Evolutionary conservation across 2,113 vertebrate genomes (phyloP), one percentile per base, ranked within the genome.

Genomic region (Heteronetta atricapilla): DNA sequence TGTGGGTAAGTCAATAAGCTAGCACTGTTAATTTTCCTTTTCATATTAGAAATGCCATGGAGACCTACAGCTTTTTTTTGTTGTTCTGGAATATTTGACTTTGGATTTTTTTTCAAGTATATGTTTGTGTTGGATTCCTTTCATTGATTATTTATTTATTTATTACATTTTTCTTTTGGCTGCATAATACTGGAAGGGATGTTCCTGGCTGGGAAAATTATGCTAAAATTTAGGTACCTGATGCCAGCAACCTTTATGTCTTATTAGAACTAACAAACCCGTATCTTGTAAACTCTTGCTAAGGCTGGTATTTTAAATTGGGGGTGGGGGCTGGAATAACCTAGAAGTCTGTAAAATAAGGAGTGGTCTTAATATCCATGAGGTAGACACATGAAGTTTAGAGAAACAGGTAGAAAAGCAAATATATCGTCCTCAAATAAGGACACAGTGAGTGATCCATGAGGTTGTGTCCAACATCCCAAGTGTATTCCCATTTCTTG

Each of bases 1-100:
- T 34, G n/a, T 19, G 58, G 70, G 5, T 52, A 28, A 73, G n/a
- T 78, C 11, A 63, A 2, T 62, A 42, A 70, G 6, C 8, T 62
- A 15, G 28, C 9, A 23, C 42, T 72, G 31, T 11, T 70, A 1
- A 16, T 66, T 72, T 56, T 42, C 14, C 3, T 80, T 81, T 82
- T 60, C 10, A 2, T 62, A 11, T 33, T 46, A 82, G 40, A 70
- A 89, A 63, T 81, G 8, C 13, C 7, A 44, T 1, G 4, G 44
- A 78, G 10, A 40, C 4, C 4, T 66, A 11, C 0, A 1, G 4
- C 38, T 23, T 14, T 31, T 53, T 16, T 72, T n/a, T 3, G 0
- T 67, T 82, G 22, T 4, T 78, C 33, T 60, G 21, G 20, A 34
- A 14, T 56, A 26, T 50, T 86, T 59, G 34, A 17, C 8, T 56